phyloP scores from a whole-genome alignment of 1,140 invertebrate species.

The Tenebrio molitor region DNA sequence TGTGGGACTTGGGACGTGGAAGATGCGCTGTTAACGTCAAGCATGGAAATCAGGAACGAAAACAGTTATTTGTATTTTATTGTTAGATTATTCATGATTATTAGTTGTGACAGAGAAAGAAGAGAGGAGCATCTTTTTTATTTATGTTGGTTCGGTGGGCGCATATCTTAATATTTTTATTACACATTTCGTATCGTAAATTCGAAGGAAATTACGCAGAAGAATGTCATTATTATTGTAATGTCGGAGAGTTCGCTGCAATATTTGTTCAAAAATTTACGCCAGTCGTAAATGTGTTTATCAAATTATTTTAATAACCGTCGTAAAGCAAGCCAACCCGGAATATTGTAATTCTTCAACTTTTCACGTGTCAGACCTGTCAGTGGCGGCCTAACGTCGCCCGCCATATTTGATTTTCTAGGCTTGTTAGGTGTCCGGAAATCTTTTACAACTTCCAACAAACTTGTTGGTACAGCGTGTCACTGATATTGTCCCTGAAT shows the following conservation, averaged over 20 bases:
- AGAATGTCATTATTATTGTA: slow-evolving; percentile 25
- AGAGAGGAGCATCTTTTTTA: slow-evolving; percentile 4
- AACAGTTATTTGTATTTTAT: slow-evolving; percentile 48
- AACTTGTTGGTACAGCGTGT: too few species aligned
- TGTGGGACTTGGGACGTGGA: neutral
- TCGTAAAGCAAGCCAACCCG: neutral
- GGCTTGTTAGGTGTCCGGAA: too few species aligned
- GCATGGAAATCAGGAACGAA: slow-evolving; percentile 30
- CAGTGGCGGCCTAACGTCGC: too few species aligned
- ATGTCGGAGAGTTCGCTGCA: slow-evolving; percentile 15
- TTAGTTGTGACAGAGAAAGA: slow-evolving; percentile 40
- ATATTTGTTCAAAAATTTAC: slow-evolving; percentile 28
- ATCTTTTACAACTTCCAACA: too few species aligned
- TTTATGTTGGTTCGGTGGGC: slow-evolving; percentile 27
- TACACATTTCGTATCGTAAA: slow-evolving; percentile 34
- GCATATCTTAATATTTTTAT: slow-evolving; percentile 33
- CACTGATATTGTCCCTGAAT: too few species aligned
- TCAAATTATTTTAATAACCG: slow-evolving; percentile 30
- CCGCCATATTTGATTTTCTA: too few species aligned
- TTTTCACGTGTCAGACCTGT: neutral
- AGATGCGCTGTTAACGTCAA: slow-evolving; percentile 25
- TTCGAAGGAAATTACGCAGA: slow-evolving; percentile 5
- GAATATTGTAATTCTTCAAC: neutral
- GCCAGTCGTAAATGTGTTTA: slow-evolving; percentile 34
- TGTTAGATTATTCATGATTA: slow-evolving; percentile 50